These are phyloP conservation scores for Melanerpes formicivorus DNA, from an alignment of 2,113 vertebrate genomes.

Conservation along the genomic window DNA sequence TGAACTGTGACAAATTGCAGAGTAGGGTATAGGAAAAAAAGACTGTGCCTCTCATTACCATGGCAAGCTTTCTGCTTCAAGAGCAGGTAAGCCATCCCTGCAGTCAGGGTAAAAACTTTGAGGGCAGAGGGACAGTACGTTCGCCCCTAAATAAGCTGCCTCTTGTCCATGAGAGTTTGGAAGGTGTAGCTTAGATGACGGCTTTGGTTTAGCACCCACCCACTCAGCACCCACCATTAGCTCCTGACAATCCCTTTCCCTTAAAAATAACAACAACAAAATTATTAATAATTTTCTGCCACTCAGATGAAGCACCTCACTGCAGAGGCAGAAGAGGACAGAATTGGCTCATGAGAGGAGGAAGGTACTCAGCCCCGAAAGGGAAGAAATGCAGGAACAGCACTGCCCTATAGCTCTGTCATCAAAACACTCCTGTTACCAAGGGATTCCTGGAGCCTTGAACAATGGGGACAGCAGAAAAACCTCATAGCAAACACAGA, in stretches of 20 bases:
- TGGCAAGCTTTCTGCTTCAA: not conserved
- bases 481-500: not conserved
- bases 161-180: not conserved
- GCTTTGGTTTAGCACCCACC: not conserved
- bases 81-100: not conserved
- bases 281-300: not conserved
- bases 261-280: not conserved
- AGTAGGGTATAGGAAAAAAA: not conserved
- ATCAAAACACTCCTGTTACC: not conserved
- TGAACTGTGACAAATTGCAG: conserved; percentile 42
- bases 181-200: not conserved
- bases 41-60: not conserved
- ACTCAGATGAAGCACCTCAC: not conserved
- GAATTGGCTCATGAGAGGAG: not conserved
- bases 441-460: not conserved
- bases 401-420: not conserved
- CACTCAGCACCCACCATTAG: not conserved
- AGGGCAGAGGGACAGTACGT: not conserved
- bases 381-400: not conserved
- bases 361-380: not conserved
- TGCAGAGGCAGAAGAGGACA: not conserved
- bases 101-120: not conserved
- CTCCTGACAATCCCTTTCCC: not conserved
- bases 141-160: not conserved
- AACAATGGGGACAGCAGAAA: not conserved